phyloP scores from a whole-genome alignment of 2,797 vertebrate species.

The Enoplosus armatus region DNA sequence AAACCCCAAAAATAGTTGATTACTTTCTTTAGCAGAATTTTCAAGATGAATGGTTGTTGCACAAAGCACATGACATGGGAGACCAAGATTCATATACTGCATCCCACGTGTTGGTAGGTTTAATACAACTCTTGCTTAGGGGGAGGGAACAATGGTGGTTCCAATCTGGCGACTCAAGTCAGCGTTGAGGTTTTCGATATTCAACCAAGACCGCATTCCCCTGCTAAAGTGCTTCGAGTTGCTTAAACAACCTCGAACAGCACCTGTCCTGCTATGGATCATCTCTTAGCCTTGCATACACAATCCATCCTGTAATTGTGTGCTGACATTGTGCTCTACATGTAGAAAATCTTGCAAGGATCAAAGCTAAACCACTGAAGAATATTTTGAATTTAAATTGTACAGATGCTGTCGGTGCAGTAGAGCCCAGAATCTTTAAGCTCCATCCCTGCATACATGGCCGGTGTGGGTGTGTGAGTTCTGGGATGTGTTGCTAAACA shows the following conservation, averaged over 20 bases:
- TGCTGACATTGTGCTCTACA: slow-evolving; percentile 21
- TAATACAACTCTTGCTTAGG: not conserved
- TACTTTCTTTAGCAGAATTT: not conserved
- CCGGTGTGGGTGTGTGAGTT: slow-evolving; percentile 57
- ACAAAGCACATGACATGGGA: no score
- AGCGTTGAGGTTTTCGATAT: not conserved
- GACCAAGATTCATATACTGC: not conserved
- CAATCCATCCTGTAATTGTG: not conserved
- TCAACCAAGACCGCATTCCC: not conserved
- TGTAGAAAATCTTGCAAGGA: not conserved
- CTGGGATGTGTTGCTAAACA: slow-evolving; percentile 68
- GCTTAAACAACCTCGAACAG: not conserved
- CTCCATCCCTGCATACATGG: slow-evolving; percentile 6
- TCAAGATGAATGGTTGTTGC: no score
- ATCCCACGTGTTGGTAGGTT: not conserved
- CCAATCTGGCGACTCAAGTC: not conserved
- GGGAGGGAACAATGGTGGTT: not conserved
- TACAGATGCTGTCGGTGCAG: slow-evolving; percentile 6
- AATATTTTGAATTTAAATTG: slow-evolving; percentile 11
- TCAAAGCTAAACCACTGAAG: slow-evolving; percentile 22
- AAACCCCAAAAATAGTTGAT: no score
- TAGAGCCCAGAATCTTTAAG: slow-evolving; percentile 22
- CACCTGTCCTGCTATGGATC: not conserved
- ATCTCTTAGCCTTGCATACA: not conserved
- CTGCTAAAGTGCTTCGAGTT: not conserved